Evolutionary conservation across 2,797 vertebrate species (phyloP).

Genomic region (Tinamus major): DNA sequence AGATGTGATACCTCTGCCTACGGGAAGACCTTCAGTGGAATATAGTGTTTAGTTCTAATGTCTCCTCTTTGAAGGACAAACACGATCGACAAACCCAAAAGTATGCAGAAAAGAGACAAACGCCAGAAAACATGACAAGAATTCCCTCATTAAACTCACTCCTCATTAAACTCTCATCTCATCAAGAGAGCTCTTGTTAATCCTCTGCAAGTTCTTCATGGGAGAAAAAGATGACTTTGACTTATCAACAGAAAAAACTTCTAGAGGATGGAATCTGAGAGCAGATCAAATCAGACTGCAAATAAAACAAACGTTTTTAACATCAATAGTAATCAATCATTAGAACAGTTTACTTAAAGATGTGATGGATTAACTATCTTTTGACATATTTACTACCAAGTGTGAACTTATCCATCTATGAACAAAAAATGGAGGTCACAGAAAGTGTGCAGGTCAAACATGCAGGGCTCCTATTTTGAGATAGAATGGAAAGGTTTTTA

Average conservation of each 20-base stretch:
- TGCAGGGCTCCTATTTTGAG: not conserved
- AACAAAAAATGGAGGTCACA: slow-evolving; percentile 44
- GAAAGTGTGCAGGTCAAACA: not conserved
- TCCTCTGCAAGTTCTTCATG: not conserved
- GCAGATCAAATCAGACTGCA: slow-evolving; percentile 1
- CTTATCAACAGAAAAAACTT: not conserved
- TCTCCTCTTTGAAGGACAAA: not conserved
- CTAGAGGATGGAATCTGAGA: not conserved
- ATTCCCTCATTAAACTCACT: not conserved
- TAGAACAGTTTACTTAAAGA: slow-evolving; percentile 29
- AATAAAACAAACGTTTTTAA: slow-evolving; percentile 41
- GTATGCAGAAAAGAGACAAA: not conserved
- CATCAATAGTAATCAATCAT: slow-evolving; percentile 17
- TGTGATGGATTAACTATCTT: slow-evolving; percentile 50
- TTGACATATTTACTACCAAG: slow-evolving; percentile 33
- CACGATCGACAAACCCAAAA: not conserved
- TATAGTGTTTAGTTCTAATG: not conserved
- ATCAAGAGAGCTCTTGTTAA: not conserved
- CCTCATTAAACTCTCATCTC: no score
- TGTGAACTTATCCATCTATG: slow-evolving; percentile 20
- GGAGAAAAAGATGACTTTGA: not conserved
- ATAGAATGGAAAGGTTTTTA: not conserved
- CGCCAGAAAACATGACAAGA: not conserved
- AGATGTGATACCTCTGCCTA: not conserved
- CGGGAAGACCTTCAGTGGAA: not conserved